Conservation (phyloP, 37 sponge, comb jelly and placozoan genomes). For the Bolinopsis microptera region DNA sequence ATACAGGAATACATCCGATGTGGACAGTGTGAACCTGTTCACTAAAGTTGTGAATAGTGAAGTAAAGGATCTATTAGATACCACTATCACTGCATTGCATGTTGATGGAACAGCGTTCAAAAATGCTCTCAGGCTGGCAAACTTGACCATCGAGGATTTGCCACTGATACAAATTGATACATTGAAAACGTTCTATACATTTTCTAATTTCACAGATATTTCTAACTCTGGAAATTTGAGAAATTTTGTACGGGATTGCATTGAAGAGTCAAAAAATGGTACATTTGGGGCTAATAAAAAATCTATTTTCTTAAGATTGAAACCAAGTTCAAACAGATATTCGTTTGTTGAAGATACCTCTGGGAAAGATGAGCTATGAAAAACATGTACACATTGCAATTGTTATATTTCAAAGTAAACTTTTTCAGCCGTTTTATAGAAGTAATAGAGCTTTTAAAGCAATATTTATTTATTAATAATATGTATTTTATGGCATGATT, state of each 20-base stretch:
- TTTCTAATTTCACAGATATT: background rate
- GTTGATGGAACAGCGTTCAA: background rate
- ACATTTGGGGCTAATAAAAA: background rate
- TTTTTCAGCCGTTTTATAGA: too few species aligned
- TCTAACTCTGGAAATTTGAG: background rate
- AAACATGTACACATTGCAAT: too few species aligned
- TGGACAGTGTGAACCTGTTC: background rate
- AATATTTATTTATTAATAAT: too few species aligned
- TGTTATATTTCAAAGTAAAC: too few species aligned
- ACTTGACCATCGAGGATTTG: background rate
- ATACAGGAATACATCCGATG: background rate
- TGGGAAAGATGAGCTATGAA: background rate
- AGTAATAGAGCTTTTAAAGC: too few species aligned
- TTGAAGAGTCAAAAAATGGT: background rate
- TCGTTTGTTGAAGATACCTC: background rate
- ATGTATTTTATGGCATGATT: too few species aligned
- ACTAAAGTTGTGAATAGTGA: slow-evolving; percentile 5
- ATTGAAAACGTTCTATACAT: background rate
- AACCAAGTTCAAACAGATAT: slow-evolving; percentile 13
- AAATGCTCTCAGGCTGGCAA: background rate
- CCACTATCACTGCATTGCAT: background rate
- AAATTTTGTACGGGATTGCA: background rate
- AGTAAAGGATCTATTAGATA: background rate
- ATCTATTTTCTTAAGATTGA: background rate
- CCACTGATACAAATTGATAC: background rate